These are phyloP conservation scores for Todiramphus saurophagus DNA, from an alignment of 2,113 vertebrate genomes.

Conservation along the genomic window DNA sequence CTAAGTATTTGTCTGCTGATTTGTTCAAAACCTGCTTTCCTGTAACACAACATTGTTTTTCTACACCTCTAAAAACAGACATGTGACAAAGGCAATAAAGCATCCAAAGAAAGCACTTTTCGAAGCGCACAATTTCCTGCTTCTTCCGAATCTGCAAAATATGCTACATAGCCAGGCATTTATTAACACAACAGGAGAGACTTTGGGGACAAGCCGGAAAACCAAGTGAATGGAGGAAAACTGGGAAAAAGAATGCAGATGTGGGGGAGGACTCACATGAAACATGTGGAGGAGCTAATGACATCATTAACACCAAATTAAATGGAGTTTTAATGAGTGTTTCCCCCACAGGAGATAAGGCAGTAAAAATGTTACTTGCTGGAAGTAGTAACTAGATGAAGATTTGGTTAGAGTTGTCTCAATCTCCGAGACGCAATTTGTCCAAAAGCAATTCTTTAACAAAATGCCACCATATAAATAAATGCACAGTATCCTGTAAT, in stretches of 20 bases:
- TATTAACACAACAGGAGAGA: background rate
- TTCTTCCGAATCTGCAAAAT: background rate
- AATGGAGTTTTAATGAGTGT: conserved; percentile 19
- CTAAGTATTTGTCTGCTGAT: background rate
- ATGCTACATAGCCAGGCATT: fast-evolving
- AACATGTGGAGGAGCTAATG: conserved; percentile 23
- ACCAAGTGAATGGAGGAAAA: background rate
- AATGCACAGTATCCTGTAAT: background rate
- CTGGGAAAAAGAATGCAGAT: background rate
- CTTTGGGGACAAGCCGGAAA: background rate
- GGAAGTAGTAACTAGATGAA: background rate
- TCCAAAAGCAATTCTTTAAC: background rate
- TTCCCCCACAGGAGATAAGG: background rate
- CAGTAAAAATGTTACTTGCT: background rate
- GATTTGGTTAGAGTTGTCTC: background rate
- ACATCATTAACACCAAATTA: conserved; percentile 38
- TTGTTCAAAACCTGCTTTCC: background rate
- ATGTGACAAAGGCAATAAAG: background rate
- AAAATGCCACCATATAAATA: background rate
- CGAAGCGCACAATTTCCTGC: background rate
- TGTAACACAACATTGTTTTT: background rate
- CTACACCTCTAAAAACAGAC: background rate
- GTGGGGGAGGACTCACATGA: conserved; percentile 14
- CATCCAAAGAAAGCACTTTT: background rate
- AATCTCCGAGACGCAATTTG: background rate